Percentiles rank a stretch among this genome's conserved stretches.
These are phyloP conservation scores for Melikaiella ostensackeni DNA, from an alignment of 2,888 invertebrate species.

Conservation along the genomic window DNA sequence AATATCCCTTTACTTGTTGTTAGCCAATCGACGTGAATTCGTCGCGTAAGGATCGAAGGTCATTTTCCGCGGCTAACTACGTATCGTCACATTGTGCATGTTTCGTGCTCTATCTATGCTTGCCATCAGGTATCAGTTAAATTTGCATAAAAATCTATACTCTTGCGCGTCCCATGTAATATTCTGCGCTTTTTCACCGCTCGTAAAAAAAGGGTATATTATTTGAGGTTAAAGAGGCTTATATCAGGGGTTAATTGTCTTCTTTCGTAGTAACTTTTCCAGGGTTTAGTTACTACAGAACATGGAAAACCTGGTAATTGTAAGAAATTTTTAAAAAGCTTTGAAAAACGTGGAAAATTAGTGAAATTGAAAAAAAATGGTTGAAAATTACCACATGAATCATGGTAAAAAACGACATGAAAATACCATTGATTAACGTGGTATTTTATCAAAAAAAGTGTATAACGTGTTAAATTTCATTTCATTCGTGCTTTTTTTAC, in stretches of 20 bases:
- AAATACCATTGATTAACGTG: too few species aligned
- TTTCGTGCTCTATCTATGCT: constrained; percentile 64
- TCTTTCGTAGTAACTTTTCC: too few species aligned
- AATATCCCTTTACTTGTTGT: constrained; percentile 47
- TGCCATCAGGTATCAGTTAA: constrained; percentile 74
- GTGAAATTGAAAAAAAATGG: too few species aligned
- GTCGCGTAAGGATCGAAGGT: constrained; percentile 46
- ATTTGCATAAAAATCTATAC: constrained; percentile 77
- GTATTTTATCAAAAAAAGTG: too few species aligned
- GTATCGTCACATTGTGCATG: constrained; percentile 64
- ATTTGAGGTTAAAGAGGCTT: background rate
- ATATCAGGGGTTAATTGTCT: background rate
- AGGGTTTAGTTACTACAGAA: too few species aligned
- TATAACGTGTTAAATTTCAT: too few species aligned
- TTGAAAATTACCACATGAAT: too few species aligned
- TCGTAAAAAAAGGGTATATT: background rate
- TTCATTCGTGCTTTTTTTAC: too few species aligned
- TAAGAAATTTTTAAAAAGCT: too few species aligned
- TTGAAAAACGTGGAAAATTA: too few species aligned
- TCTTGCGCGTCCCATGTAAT: constrained; percentile 61
- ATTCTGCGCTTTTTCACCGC: constrained; percentile 56
- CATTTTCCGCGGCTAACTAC: constrained; percentile 59
- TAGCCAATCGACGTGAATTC: constrained; percentile 47
- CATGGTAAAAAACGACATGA: too few species aligned
- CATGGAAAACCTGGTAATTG: too few species aligned